Percentiles rank a stretch among this genome's conserved stretches.
Conservation (phyloP, 2,797 vertebrate species). For the Benthosema pterotum region DNA sequence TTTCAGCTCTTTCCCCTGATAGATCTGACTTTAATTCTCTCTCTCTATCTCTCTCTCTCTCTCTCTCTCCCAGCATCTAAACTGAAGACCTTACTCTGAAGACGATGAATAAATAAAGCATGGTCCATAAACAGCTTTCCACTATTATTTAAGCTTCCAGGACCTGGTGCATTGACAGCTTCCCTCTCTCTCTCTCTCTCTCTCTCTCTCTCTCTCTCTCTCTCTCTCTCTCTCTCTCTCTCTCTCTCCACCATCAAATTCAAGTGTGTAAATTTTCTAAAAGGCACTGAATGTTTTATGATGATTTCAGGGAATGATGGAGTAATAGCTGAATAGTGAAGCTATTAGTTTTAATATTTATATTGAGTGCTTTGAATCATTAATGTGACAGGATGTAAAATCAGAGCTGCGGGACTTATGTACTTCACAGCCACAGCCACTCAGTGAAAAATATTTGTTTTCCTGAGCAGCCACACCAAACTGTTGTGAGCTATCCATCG, state of each 20-base stretch:
- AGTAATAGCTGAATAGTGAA: conserved; percentile 98
- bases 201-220: too few relatives aligned
- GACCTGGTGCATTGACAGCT: conserved; percentile 88
- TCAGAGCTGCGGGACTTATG: conserved; percentile 94
- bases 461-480: conserved; percentile 76
- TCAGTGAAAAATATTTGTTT: conserved; percentile 92
- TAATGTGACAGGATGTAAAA: conserved; percentile 99
- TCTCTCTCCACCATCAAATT: conserved; percentile 90
- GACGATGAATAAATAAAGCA: conserved; percentile 99
- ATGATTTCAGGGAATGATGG: conserved; percentile 98
- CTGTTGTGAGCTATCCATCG: conserved; percentile 41
- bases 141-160: conserved; percentile 95
- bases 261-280: conserved; percentile 99
- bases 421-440: conserved; percentile 88
- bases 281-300: conserved; percentile 99
- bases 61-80: conserved; percentile 81
- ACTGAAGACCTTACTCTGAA: conserved; percentile 88
- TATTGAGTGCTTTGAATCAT: conserved; percentile 99
- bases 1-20: conserved; percentile 86
- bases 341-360: conserved; percentile 99
- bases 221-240: conserved; percentile 70
- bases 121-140: conserved; percentile 98
- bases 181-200: conserved; percentile 64
- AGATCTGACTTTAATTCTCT: conserved; percentile 88
- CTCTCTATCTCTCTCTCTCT: conserved; percentile 30